Conservation (phyloP, 2,797 vertebrate genomes). For the Carapus acus region DNA sequence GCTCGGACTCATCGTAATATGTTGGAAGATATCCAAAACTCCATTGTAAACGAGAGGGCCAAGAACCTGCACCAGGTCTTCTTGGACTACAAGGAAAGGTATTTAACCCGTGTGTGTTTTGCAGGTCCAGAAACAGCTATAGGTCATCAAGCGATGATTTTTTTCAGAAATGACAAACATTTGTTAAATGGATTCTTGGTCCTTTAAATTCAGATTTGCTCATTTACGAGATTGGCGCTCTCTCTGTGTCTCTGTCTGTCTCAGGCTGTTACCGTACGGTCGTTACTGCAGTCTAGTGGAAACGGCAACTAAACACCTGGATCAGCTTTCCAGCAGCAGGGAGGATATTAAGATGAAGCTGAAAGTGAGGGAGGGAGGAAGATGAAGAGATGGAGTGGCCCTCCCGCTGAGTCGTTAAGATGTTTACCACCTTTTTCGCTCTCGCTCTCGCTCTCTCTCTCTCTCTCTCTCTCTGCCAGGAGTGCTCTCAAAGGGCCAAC, state of each 20-base stretch:
- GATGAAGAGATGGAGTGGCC: neutral
- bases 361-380: conserved; percentile 74
- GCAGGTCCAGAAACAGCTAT: too few species aligned
- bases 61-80: conserved; percentile 81
- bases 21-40: conserved; percentile 74
- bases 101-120: too few species aligned
- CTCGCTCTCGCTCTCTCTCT: conserved; percentile 5
- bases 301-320: conserved; percentile 80
- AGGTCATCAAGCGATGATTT: too few species aligned
- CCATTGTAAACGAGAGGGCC: conserved; percentile 58
- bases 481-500: conserved; percentile 88
- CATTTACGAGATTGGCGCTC: too few species aligned
- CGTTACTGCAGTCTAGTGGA: conserved; percentile 91
- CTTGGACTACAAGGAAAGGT: conserved; percentile 86
- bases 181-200: too few species aligned
- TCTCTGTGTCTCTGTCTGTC: too few species aligned
- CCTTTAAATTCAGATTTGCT: too few species aligned
- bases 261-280: conserved; percentile 83
- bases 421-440: neutral
- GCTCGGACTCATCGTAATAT: conserved; percentile 72
- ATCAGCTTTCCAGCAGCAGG: conserved; percentile 66
- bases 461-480: conserved; percentile 62
- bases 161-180: too few species aligned
- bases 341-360: conserved; percentile 87
- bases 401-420: neutral